Percentiles rank a stretch among this genome's conserved stretches.
phyloP scores from a whole-genome alignment of 2,113 vertebrate species.

The Platycercus adscitus region DNA sequence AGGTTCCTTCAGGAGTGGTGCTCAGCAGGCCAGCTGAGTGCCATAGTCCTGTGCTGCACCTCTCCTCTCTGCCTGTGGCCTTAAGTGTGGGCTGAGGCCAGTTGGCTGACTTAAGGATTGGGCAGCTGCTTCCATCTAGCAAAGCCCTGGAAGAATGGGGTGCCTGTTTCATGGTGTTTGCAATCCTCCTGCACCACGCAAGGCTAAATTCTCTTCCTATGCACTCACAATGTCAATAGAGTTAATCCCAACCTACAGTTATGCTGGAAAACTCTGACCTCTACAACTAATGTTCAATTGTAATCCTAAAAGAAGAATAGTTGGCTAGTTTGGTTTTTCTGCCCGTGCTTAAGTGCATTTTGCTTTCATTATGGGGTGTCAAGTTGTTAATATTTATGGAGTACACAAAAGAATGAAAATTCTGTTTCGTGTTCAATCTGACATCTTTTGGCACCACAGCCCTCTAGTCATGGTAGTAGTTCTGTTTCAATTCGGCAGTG shows the following conservation, averaged over 20 bases:
- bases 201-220: not conserved
- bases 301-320: constrained; percentile 59
- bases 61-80: not conserved
- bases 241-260: constrained; percentile 2
- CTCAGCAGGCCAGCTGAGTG: not conserved
- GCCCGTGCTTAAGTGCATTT: constrained; percentile 60
- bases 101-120: not conserved
- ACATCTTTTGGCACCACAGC: constrained; percentile 58
- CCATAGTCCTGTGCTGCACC: not conserved
- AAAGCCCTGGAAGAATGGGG: not conserved
- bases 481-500: constrained; percentile 40
- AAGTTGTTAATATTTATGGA: constrained; percentile 69
- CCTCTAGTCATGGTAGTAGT: constrained; percentile 43
- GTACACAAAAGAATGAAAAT: constrained; percentile 62
- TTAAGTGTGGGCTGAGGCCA: rapidly evolving
- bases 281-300: constrained; percentile 36
- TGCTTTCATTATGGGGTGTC: constrained; percentile 64
- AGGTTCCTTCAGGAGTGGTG: not conserved
- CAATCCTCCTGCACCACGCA: not conserved
- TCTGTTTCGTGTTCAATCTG: constrained; percentile 65
- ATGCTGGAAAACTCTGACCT: constrained; percentile 53
- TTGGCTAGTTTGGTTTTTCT: constrained; percentile 58
- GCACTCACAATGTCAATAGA: not conserved
- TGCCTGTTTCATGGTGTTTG: not conserved
- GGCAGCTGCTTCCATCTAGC: not conserved